phyloP scores from a whole-genome alignment of 2,797 vertebrate species.

The Sebastolobus alascanus region DNA sequence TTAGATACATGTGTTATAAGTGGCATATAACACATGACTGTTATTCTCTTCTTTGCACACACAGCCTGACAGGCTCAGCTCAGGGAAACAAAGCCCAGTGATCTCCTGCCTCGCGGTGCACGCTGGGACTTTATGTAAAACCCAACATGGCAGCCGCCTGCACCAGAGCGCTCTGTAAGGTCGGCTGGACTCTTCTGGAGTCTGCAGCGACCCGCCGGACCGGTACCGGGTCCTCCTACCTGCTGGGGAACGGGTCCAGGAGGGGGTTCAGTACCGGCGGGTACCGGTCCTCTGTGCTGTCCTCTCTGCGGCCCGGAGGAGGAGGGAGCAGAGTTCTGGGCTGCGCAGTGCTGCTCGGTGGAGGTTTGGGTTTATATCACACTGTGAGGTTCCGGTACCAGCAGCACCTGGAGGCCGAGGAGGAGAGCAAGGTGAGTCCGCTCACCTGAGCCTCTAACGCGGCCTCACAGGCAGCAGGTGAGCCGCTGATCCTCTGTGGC shows the following conservation, averaged over 20 bases:
- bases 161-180: slow-evolving; percentile 71
- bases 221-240: slow-evolving; percentile 33
- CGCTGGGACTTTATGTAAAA: slow-evolving; percentile 81
- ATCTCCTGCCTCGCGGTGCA: slow-evolving; percentile 29
- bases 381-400: slow-evolving; percentile 69
- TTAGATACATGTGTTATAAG: not conserved
- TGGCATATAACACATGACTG: too few relatives aligned
- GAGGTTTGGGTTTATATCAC: slow-evolving; percentile 83
- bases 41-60: too few relatives aligned
- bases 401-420: slow-evolving; percentile 77
- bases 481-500: not conserved
- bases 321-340: slow-evolving; percentile 69
- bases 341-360: slow-evolving; percentile 83
- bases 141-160: slow-evolving; percentile 83
- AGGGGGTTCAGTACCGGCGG: slow-evolving; percentile 61
- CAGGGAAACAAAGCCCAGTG: rapidly evolving
- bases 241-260: slow-evolving; percentile 42
- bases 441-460: rapidly evolving
- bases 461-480: not conserved
- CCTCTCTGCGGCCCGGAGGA: slow-evolving; percentile 30
- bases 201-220: slow-evolving; percentile 39
- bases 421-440: slow-evolving; percentile 72
- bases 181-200: slow-evolving; percentile 70
- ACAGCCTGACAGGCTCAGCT: not conserved
- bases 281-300: slow-evolving; percentile 47